Evolutionary conservation across 2,113 vertebrate genomes (phyloP).

Genomic region (Syngnathus scovelli): DNA sequence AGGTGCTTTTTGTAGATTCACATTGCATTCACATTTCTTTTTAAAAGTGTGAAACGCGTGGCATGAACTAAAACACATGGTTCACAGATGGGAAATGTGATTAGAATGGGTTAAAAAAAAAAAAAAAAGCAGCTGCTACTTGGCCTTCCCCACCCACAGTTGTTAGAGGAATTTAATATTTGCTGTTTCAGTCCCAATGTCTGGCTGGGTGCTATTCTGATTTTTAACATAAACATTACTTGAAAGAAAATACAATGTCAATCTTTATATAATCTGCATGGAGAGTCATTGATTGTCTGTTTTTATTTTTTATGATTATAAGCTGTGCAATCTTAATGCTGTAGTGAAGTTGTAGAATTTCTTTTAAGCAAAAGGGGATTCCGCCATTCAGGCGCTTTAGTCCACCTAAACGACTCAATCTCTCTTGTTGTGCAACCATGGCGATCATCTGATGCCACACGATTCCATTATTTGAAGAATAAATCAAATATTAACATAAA

Average conservation of each 20-base stretch:
- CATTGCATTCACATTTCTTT: neutral
- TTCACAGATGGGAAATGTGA: neutral
- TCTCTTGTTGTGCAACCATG: constrained; percentile 21
- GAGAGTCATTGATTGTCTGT: constrained; percentile 29
- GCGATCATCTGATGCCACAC: constrained; percentile 6
- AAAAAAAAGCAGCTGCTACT: neutral
- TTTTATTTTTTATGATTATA: constrained; percentile 3
- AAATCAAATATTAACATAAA: constrained; percentile 21
- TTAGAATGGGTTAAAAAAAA: neutral
- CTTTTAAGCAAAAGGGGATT: neutral
- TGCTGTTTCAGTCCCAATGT: neutral
- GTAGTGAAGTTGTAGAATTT: neutral
- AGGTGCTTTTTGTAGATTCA: neutral
- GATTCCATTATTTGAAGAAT: constrained; percentile 34
- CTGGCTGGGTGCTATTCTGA: neutral
- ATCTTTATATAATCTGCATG: constrained; percentile 1
- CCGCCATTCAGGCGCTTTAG: constrained; percentile 11
- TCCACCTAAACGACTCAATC: constrained; percentile 21
- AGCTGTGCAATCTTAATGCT: constrained; percentile 1
- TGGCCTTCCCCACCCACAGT: no score
- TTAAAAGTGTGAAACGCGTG: neutral
- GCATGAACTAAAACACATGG: neutral
- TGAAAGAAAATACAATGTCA: neutral
- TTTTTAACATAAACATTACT: neutral
- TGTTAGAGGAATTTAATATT: neutral